A percentile compares a stretch with the other conserved stretches of the same genome.
phyloP scores from a whole-genome alignment of 1,140 invertebrate species.

The Zaprionus lachaisei region DNA sequence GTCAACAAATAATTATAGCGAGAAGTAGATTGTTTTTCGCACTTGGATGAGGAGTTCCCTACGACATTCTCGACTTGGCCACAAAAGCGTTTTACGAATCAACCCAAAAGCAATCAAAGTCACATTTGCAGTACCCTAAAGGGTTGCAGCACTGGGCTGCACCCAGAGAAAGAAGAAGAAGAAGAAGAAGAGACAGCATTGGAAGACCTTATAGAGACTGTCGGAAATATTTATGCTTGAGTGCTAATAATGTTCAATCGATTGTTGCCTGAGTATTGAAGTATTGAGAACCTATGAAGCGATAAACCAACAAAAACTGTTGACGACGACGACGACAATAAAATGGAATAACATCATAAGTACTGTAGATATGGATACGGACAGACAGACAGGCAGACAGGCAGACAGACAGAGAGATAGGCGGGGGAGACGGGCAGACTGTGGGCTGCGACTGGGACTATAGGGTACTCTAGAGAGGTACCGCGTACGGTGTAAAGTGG shows the following conservation, averaged over 20 bases:
- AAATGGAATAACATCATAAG: conserved; percentile 78
- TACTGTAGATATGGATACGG: conserved; percentile 54
- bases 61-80: not conserved
- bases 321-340: conserved; percentile 60
- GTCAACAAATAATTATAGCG: not conserved
- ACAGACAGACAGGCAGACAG: not conserved
- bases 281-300: conserved; percentile 65
- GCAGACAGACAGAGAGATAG: not conserved
- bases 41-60: not conserved
- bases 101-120: not conserved
- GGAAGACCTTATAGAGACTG: conserved; percentile 40
- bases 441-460: not conserved
- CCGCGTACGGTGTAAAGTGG: conserved; percentile 36
- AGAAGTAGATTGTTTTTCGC: not conserved
- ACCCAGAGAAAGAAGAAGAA: conserved; percentile 13
- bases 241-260: conserved; percentile 81
- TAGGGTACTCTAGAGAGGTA: not conserved
- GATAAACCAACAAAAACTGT: conserved; percentile 73
- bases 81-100: not conserved
- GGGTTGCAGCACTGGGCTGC: conserved; percentile 28
- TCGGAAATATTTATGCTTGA: conserved; percentile 76
- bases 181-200: conserved; percentile 12
- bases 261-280: conserved; percentile 58
- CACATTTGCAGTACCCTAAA: not conserved
- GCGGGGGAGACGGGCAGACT: not conserved